Percentiles rank a stretch among this genome's conserved stretches.
Conservation (phyloP, 37 sponge, comb jelly and placozoan genomes). For the Halichondria panicea region DNA sequence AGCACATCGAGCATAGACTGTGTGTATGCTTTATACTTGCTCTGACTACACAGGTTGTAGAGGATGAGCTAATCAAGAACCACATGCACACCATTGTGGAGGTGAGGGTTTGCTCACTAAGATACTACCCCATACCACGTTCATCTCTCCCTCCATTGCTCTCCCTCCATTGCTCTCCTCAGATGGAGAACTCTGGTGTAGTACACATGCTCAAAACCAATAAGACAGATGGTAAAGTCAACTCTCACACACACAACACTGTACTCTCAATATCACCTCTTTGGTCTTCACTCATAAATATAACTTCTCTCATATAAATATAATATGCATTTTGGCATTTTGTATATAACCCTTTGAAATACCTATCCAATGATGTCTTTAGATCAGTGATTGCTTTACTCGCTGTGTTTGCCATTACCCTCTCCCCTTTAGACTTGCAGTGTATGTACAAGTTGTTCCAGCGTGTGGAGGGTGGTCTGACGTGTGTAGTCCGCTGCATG, state of each 20-base stretch:
- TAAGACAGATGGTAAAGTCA: slow-evolving; percentile 67
- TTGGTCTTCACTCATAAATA: no score
- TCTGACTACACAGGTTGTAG: slow-evolving; percentile 65
- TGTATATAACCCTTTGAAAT: no score
- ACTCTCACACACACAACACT: no score
- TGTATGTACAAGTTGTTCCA: slow-evolving; percentile 91
- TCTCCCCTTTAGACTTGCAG: slow-evolving; percentile 80
- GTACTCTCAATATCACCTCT: no score
- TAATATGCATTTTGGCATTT: no score
- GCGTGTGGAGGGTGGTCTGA: slow-evolving; percentile 87
- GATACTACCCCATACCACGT: no score
- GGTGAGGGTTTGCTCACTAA: slow-evolving; percentile 58
- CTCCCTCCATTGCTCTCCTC: no score
- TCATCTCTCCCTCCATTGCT: no score
- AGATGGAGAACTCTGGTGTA: slow-evolving; percentile 99
- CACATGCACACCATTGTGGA: slow-evolving; percentile 97
- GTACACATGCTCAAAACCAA: slow-evolving; percentile 95
- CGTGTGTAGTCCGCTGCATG: slow-evolving; percentile 74
- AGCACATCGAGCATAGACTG: not conserved
- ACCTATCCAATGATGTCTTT: no score
- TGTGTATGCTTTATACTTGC: not conserved
- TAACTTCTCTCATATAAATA: no score
- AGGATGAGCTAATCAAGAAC: slow-evolving; percentile 89
- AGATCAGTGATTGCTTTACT: no score
- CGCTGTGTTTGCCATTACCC: no score